Evolutionary conservation across 2,888 invertebrate genomes (phyloP).

Genomic region (Muscina levida): DNA sequence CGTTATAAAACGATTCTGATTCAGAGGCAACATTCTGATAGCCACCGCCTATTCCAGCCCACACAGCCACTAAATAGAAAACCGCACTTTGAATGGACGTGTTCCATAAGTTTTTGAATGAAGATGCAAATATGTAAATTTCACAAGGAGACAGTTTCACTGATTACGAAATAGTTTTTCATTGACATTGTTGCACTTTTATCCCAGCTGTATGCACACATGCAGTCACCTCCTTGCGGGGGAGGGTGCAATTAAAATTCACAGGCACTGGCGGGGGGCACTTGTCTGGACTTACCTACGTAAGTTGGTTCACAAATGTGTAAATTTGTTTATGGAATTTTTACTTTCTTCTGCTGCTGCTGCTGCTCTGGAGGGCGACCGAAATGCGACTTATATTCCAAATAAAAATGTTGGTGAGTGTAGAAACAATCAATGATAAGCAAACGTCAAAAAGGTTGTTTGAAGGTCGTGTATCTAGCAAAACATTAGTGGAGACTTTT

Average conservation of each 20-base stretch:
- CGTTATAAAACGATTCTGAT: too few relatives aligned
- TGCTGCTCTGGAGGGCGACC: slow-evolving; percentile 76
- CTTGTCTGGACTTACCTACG: slow-evolving; percentile 68
- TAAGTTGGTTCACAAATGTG: slow-evolving; percentile 60
- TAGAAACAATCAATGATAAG: slow-evolving; percentile 35
- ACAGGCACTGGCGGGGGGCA: too few relatives aligned
- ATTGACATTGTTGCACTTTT: neutral
- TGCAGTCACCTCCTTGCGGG: neutral
- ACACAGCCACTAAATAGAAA: too few relatives aligned
- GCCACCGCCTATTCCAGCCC: too few relatives aligned
- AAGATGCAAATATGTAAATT: neutral
- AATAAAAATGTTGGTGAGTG: slow-evolving; percentile 46
- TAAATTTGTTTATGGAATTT: slow-evolving; percentile 67
- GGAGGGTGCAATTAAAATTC: too few relatives aligned
- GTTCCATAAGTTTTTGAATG: too few relatives aligned
- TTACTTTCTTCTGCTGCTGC: slow-evolving; percentile 70
- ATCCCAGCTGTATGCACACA: slow-evolving; percentile 1
- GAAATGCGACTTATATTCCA: slow-evolving; percentile 70
- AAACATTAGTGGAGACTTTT: too few relatives aligned
- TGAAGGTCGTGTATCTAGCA: slow-evolving; percentile 62
- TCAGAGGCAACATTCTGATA: too few relatives aligned
- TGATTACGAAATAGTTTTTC: slow-evolving; percentile 51
- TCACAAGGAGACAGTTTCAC: neutral
- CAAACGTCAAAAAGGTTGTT: slow-evolving; percentile 64
- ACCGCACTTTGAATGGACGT: too few relatives aligned